Conservation (phyloP, 1,140 invertebrate species). For the Elymnias hypermnestra region DNA sequence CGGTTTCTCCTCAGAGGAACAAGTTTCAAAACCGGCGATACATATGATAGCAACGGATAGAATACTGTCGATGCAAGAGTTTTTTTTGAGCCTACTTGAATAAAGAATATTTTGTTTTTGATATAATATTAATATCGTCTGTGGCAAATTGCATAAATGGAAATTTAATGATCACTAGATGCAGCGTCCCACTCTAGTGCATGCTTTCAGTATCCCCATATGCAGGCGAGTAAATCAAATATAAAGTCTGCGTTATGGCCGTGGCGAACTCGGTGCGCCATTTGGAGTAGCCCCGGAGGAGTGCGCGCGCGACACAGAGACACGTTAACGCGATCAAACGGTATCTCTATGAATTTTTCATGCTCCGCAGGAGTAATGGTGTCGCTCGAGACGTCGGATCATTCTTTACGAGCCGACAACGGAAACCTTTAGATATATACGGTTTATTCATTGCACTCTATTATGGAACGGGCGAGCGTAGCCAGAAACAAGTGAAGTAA, state of each 20-base stretch:
- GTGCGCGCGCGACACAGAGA: slow-evolving; percentile 41
- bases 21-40: no score
- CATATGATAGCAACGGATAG: no score
- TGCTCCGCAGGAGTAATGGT: slow-evolving; percentile 29
- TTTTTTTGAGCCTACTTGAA: no score
- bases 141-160: no score
- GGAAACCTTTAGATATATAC: slow-evolving; percentile 59
- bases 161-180: no score
- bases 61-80: no score
- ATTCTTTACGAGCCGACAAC: slow-evolving; percentile 70
- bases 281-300: slow-evolving; percentile 36
- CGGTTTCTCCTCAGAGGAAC: no score
- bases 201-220: slow-evolving; percentile 30
- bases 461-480: neutral
- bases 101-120: no score
- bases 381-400: slow-evolving; percentile 58
- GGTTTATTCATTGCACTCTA: slow-evolving; percentile 24
- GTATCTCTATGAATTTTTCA: slow-evolving; percentile 63
- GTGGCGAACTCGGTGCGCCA: slow-evolving; percentile 31
- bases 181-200: no score
- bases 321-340: slow-evolving; percentile 54
- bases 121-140: no score
- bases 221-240: slow-evolving; percentile 18
- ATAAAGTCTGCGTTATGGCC: slow-evolving; percentile 17
- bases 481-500: neutral